A percentile compares a stretch with the other conserved stretches of the same genome.
Conservation (phyloP, 2,113 vertebrate genomes). For the Potamarius usumacintae region DNA sequence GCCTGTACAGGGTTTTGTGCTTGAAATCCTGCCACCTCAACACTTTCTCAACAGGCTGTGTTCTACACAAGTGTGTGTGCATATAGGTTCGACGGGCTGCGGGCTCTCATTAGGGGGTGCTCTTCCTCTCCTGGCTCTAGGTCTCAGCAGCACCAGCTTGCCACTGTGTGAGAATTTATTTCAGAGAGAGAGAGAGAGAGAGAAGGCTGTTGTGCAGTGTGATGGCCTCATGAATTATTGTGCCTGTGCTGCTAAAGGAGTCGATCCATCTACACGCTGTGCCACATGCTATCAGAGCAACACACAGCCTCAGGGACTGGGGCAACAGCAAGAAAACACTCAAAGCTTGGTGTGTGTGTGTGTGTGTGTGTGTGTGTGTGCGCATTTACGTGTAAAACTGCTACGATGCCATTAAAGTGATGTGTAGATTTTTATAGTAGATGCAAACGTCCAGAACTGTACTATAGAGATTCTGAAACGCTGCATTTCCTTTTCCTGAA, state of each 20-base stretch:
- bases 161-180: constrained; percentile 47
- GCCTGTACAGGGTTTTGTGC: background rate
- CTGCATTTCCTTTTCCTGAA: background rate
- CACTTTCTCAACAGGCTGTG: constrained; percentile 35
- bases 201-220: constrained; percentile 40
- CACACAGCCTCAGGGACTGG: constrained; percentile 18
- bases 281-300: constrained; percentile 53
- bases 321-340: constrained; percentile 24
- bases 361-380: constrained; percentile 15
- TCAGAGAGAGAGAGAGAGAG: constrained; percentile 33
- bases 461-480: background rate
- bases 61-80: background rate
- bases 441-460: constrained; percentile 9
- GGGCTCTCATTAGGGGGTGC: constrained; percentile 47
- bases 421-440: constrained; percentile 10
- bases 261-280: constrained; percentile 56
- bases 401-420: constrained; percentile 5
- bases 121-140: constrained; percentile 33
- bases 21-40: constrained; percentile 24
- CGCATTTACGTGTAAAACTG: constrained; percentile 10
- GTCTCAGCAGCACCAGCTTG: constrained; percentile 30
- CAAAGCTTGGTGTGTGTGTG: constrained; percentile 26
- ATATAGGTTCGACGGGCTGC: constrained; percentile 24
- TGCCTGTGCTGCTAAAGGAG: constrained; percentile 55
- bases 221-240: constrained; percentile 54